Evolutionary conservation across 2,113 vertebrate species (phyloP).

Genomic region (Engystomops pustulosus): DNA sequence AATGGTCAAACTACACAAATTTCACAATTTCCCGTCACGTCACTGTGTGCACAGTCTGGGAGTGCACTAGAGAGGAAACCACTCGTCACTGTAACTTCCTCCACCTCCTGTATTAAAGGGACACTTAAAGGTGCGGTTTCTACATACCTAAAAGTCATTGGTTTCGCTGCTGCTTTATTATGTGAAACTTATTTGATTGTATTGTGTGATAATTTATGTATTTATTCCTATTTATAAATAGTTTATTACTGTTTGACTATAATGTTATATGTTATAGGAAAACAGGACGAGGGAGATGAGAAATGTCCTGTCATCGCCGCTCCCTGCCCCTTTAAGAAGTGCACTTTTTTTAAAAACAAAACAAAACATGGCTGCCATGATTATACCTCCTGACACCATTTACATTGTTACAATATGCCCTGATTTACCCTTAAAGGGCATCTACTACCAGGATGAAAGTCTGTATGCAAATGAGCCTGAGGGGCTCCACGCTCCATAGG

Average conservation of each 20-base stretch:
- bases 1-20: background rate
- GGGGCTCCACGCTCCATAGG: no score
- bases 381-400: no score
- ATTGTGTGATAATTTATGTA: background rate
- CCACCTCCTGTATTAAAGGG: background rate
- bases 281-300: background rate
- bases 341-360: no score
- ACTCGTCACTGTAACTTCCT: background rate
- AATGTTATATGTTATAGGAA: background rate
- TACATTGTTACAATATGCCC: no score
- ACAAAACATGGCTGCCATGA: no score
- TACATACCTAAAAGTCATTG: no score
- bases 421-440: no score
- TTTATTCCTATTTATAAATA: slow-evolving; percentile 7
- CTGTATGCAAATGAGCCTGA: no score
- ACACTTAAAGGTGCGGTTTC: background rate
- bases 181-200: background rate
- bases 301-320: background rate
- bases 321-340: background rate
- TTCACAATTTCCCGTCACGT: no score
- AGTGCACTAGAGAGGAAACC: background rate
- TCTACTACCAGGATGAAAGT: no score
- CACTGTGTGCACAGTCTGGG: background rate
- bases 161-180: background rate
- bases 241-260: background rate